Conservation (phyloP, 2,797 vertebrate species). For the Loriculus beryllinus region DNA sequence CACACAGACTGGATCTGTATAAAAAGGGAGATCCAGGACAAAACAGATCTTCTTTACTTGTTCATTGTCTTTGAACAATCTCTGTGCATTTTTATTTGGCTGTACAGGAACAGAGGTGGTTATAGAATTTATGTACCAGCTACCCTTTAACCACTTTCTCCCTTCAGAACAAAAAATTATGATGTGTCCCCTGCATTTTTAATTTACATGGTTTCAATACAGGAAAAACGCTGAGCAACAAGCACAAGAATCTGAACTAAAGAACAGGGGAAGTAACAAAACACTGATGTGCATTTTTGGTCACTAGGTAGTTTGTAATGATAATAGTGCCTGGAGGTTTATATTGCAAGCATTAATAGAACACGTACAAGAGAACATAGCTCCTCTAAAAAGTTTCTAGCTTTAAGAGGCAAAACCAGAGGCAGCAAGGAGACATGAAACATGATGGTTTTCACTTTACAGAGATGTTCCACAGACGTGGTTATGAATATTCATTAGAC, state of each 20-base stretch:
- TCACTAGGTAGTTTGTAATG: neutral
- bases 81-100: neutral
- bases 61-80: neutral
- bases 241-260: neutral
- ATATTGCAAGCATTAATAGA: neutral
- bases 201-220: neutral
- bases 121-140: neutral
- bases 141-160: neutral
- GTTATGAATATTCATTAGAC: neutral
- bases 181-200: neutral
- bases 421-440: neutral
- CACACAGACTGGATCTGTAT: neutral
- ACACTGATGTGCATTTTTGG: neutral
- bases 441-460: neutral
- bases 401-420: neutral
- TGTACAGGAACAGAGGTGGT: neutral
- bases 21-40: neutral
- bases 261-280: neutral
- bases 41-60: neutral
- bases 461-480: neutral
- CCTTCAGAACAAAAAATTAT: neutral
- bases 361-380: neutral
- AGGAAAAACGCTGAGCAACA: neutral
- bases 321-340: neutral
- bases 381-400: neutral